Base-by-base conservation (phyloP, 2,113 vertebrate genomes). In the Chrysemys picta region DNA sequence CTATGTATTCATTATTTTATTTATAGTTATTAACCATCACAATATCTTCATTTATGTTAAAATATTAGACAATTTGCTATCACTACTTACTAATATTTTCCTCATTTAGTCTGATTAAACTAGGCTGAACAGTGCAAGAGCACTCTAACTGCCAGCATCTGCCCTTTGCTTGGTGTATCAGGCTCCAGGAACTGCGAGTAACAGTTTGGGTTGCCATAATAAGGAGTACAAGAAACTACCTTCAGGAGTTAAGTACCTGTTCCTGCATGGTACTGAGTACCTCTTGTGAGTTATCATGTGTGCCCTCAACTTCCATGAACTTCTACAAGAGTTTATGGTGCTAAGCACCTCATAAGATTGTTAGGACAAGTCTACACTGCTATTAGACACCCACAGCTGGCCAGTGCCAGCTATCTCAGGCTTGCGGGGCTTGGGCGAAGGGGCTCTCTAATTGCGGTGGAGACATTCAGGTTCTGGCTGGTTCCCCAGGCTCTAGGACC, bases 141-240 rank as follows among this genome's bases (percentile, higher is more conserved):
- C 27, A 5, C 1, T 0, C 50, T 88, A 89, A 91, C 82, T 88
- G 89, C 80, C 86, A 54, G 90, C 0, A 5, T 76, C 90, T 54
- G 2, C 76, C 87, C 84, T 31, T 87, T 93, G 91, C 87, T 83
- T 27, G 81, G 83, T 75, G 92, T 89, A 80, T 53, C 62, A 80
- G 95, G 90, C 1, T 0, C 72, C 3, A 0, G 93, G 84, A 96
- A 95, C 88, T 83, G 42, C 88, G 50, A 0, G 76, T 88, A 93
- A 87, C 0, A 0, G 80, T 53, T 91, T 2, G 0, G 78, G 14
- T 17, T 25, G 56, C 87, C 92, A 42, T 94, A 92, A 93, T 56
- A 95, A 91, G 84, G 31, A 57, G 27, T 35, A 87, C 62, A 75
- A 87, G 81, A 95, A 95, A 85, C 38, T 92, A 80, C 90, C 80